Evolutionary conservation across 2,797 vertebrate genomes (phyloP).

Genomic region (Psittacula echo): DNA sequence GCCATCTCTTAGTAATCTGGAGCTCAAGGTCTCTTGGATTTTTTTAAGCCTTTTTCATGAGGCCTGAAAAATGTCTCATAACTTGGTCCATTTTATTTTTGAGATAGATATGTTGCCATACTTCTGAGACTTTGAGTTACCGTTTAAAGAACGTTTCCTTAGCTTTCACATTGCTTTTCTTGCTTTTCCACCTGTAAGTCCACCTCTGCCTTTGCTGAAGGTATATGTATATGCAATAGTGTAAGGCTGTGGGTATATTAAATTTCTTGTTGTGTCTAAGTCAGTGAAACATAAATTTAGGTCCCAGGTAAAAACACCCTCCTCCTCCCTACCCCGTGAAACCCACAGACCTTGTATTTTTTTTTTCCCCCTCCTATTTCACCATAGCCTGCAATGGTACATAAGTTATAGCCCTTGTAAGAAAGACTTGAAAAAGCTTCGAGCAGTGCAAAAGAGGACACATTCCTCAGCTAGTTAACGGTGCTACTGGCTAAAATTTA

Average conservation of each 20-base stretch:
- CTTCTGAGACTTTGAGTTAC: not conserved
- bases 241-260: not conserved
- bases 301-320: not conserved
- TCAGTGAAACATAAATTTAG: not conserved
- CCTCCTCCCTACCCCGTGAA: not conserved
- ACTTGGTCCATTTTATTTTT: not conserved
- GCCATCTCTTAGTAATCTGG: not conserved
- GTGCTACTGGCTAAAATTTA: not conserved
- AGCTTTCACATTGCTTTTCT: not conserved
- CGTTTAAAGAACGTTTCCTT: not conserved
- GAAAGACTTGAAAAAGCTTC: not conserved
- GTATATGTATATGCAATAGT: not conserved
- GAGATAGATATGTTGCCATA: not conserved
- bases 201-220: not conserved
- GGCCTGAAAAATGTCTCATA: not conserved
- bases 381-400: not conserved
- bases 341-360: accelerated
- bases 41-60: not conserved
- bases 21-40: not conserved
- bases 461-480: not conserved
- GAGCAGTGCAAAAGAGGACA: not conserved
- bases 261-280: not conserved
- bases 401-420: not conserved
- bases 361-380: not conserved
- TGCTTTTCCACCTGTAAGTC: not conserved